Percentiles rank a stretch among this genome's conserved stretches.
Evolutionary conservation across 2,113 vertebrate genomes (phyloP).

Genomic region (Mesocricetus auratus): DNA sequence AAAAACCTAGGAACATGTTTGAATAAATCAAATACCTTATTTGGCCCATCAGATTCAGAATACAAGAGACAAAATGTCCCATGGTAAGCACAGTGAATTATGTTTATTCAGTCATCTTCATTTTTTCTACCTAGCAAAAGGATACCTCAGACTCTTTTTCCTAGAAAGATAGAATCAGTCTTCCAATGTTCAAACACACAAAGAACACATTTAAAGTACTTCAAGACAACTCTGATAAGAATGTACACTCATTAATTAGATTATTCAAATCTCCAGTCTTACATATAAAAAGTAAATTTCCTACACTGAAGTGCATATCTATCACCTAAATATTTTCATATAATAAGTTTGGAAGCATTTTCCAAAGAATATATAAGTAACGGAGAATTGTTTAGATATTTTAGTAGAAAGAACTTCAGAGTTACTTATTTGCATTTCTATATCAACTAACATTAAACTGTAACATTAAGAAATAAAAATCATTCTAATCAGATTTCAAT

Average conservation of each 20-base stretch:
- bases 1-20: neutral
- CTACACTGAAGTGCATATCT: neutral
- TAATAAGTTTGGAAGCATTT: neutral
- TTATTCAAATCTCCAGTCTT: neutral
- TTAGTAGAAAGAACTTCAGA: neutral
- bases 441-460: neutral
- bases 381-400: neutral
- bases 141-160: neutral
- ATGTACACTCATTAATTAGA: neutral
- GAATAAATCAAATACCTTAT: neutral
- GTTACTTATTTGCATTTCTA: neutral
- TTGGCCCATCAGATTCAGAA: neutral
- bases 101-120: neutral
- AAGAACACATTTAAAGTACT: neutral
- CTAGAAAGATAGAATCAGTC: neutral
- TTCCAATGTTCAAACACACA: neutral
- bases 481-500: neutral
- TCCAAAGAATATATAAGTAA: neutral
- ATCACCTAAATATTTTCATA: neutral
- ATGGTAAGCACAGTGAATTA: neutral
- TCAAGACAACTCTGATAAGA: neutral
- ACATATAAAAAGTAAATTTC: neutral
- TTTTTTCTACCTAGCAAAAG: neutral
- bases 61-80: neutral
- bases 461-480: conserved; percentile 29